Base-by-base conservation (phyloP, 92 coral and sea anemone species). In the Porites divaricata region DNA sequence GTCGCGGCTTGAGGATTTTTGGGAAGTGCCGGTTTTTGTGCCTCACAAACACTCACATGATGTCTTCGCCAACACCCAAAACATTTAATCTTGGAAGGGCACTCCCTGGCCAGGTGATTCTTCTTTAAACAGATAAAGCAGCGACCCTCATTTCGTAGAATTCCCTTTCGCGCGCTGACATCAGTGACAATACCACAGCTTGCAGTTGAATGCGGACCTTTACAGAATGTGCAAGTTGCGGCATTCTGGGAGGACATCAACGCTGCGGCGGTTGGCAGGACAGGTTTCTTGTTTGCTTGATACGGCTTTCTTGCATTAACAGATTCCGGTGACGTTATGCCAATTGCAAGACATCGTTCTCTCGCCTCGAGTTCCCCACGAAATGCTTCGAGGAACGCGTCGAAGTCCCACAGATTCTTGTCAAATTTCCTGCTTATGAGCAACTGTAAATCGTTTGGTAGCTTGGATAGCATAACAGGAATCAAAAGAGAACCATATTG, bases 401-500 rank as follows among this genome's bases (percentile, higher is more conserved):
- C 74, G 6, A 88, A 88, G 59, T 88, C 79, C 85, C 84, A 85
- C n/a, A 72, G 16, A 28, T 72, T 69, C 25, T 63, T 50, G 12
- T 84, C 83, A 28, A 84, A 75, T 69, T 66, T 87, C 61, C 86
- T 74, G 73, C 90, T 87, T 51, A 87, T 87, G 7, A 72, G 25
- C 19, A 87, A 9, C 25, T 58, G 87, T n/a, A 81, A 56, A n/a
- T 88, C 87, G 19, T 67, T 63, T 15, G 91, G 91, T 7, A 76
- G 70, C 77, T 88, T 88, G 53, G 74, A 56, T 14, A 90, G 65
- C 9, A 67, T 69, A 51, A 90, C 73, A 16, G 81, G 87, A 21
- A 90, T 54, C 6, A 86, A 73, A 17, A 89, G 49, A 54, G 84
- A 84, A 21, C 92, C 86, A 74, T 89, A 85, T 58, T 79, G 85